Percentiles rank a stretch among this genome's conserved stretches.
Conservation (phyloP, 2,113 vertebrate genomes). For the Enhydra lutris region DNA sequence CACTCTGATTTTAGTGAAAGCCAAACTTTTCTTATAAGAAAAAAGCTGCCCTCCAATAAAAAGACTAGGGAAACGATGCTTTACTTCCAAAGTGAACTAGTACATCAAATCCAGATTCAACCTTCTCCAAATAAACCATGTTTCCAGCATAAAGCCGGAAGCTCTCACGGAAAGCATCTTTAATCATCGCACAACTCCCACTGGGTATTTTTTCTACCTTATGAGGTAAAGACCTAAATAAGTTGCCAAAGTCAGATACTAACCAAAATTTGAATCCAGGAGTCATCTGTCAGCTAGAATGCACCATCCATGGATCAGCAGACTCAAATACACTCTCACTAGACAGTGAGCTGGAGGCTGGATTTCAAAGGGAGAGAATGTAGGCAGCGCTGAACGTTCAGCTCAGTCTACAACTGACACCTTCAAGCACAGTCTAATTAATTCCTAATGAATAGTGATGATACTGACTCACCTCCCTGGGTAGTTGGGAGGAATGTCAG, state of each 20-base stretch:
- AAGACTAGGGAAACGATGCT: neutral
- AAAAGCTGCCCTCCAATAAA: neutral
- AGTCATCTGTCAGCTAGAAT: neutral
- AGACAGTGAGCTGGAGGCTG: neutral
- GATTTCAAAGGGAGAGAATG: neutral
- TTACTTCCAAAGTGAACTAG: neutral
- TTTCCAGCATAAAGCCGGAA: neutral
- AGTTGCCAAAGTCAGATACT: neutral
- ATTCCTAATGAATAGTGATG: constrained; percentile 65
- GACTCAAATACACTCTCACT: neutral
- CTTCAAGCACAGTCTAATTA: constrained; percentile 49
- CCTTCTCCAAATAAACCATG: neutral
- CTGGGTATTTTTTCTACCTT: neutral
- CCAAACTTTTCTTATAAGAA: neutral
- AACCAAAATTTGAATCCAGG: neutral
- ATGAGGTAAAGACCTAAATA: neutral
- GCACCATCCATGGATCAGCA: neutral
- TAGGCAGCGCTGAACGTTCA: neutral
- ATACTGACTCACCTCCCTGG: constrained; percentile 63
- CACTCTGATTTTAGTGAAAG: constrained; percentile 11
- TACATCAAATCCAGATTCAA: neutral
- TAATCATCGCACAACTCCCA: neutral
- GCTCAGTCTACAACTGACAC: constrained; percentile 20
- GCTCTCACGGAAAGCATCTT: neutral
- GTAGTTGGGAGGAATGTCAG: constrained; percentile 58